These are phyloP conservation scores for Poeciliopsis turneri DNA, from an alignment of 2,797 vertebrate species.

Conservation along the genomic window DNA sequence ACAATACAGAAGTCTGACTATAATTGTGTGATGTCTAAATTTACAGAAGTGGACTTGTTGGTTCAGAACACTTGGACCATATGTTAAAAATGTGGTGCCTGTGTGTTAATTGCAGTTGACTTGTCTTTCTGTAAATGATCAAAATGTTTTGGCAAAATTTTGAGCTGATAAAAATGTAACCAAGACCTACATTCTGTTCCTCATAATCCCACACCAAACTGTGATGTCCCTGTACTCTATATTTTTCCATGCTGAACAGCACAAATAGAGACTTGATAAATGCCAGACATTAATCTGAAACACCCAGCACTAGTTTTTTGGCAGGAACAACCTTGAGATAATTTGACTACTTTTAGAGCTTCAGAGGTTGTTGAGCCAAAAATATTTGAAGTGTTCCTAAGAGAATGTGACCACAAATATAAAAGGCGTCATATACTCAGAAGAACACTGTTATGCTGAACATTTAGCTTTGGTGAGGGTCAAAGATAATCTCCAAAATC, in stretches of 20 bases:
- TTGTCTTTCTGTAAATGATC: not conserved
- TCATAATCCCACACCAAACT: constrained; percentile 1
- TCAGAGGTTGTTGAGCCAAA: constrained; percentile 3
- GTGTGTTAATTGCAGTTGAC: not conserved
- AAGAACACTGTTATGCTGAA: not conserved
- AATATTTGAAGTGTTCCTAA: not conserved
- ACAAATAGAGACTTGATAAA: not conserved
- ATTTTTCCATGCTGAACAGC: not conserved
- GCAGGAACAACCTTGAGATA: constrained; percentile 4
- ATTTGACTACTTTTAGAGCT: constrained; percentile 1
- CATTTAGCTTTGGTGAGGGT: not conserved
- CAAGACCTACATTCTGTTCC: constrained; percentile 1
- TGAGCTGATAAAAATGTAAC: not conserved
- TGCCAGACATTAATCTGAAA: not conserved
- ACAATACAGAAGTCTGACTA: no score
- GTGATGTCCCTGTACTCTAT: not conserved
- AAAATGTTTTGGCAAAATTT: not conserved
- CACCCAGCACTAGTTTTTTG: not conserved
- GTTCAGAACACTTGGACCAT: not conserved
- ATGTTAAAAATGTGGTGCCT: not conserved
- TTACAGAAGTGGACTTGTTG: not conserved
- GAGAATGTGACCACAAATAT: not conserved
- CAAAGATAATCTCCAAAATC: constrained; percentile 14
- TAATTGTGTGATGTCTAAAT: not conserved
- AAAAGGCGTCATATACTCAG: constrained; percentile 5